Conservation (phyloP, 2,113 vertebrate genomes). For the Phrynocephalus versicolor region DNA sequence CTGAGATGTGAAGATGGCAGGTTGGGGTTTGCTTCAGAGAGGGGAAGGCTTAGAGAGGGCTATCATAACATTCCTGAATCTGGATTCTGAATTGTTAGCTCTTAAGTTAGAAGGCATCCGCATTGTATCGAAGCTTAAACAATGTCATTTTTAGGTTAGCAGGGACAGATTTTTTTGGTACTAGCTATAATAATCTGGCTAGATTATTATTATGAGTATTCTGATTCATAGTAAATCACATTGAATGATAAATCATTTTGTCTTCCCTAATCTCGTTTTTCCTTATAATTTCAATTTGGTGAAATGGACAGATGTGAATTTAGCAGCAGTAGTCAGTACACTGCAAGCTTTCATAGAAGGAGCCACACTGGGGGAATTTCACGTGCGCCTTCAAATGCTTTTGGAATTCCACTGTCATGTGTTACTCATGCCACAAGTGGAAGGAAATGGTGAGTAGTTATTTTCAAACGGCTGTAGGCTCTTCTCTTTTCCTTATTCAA, state of each 20-base stretch:
- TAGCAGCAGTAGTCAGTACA: slow-evolving; percentile 80
- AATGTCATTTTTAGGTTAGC: background rate
- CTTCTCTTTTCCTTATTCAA: background rate
- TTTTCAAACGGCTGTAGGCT: background rate
- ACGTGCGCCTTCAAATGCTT: slow-evolving; percentile 82
- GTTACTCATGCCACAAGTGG: slow-evolving; percentile 80
- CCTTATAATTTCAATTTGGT: slow-evolving; percentile 21
- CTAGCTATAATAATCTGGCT: background rate
- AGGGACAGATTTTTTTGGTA: background rate
- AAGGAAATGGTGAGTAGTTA: slow-evolving; percentile 81
- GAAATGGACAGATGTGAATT: slow-evolving; percentile 66
- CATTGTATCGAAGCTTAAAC: background rate
- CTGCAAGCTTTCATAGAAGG: slow-evolving; percentile 93
- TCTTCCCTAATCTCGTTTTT: background rate
- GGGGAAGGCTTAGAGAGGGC: too few relatives aligned
- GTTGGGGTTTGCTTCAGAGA: background rate
- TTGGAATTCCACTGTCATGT: slow-evolving; percentile 95
- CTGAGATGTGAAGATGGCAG: background rate
- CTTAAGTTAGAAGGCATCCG: background rate
- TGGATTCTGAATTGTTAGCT: background rate
- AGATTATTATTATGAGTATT: too few relatives aligned
- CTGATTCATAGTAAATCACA: background rate
- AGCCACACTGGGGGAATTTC: slow-evolving; percentile 89
- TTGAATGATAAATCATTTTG: background rate
- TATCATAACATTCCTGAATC: background rate